These are phyloP conservation scores for Acleris literana DNA, from an alignment of 2,888 invertebrate species.

Conservation along the genomic window DNA sequence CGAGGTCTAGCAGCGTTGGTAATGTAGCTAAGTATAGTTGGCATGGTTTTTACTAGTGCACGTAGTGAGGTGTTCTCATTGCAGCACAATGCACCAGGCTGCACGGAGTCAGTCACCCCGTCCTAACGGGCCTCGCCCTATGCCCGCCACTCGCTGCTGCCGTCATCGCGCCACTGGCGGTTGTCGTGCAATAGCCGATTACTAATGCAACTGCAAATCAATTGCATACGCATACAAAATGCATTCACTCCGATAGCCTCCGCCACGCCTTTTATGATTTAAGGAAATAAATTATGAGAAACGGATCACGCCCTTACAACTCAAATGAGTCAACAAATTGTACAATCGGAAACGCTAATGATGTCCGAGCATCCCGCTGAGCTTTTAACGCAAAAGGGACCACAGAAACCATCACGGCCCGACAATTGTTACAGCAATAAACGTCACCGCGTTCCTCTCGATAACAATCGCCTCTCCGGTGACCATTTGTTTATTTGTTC, in stretches of 20 bases:
- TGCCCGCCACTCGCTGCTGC: slow-evolving; percentile 60
- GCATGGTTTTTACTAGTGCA: slow-evolving; percentile 70
- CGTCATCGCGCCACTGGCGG: slow-evolving; percentile 66
- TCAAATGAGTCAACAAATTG: slow-evolving; percentile 25
- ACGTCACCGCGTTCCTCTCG: slow-evolving; percentile 38
- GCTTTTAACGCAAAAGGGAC: slow-evolving; percentile 55
- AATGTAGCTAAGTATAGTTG: slow-evolving; percentile 54
- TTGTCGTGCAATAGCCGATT: slow-evolving; percentile 71
- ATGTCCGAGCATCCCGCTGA: slow-evolving; percentile 63
- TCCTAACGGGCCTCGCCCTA: slow-evolving; percentile 81
- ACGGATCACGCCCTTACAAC: slow-evolving; percentile 31
- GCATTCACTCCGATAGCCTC: slow-evolving; percentile 51
- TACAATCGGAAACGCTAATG: slow-evolving; percentile 46
- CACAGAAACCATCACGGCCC: slow-evolving; percentile 45
- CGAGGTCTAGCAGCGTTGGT: slow-evolving; percentile 52
- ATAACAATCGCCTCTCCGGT: slow-evolving; percentile 37
- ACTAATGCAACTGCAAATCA: slow-evolving; percentile 70
- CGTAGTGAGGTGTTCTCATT: slow-evolving; percentile 78
- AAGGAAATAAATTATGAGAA: slow-evolving; percentile 35
- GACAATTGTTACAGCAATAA: slow-evolving; percentile 45
- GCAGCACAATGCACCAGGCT: slow-evolving; percentile 83
- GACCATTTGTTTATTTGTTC: slow-evolving; percentile 37
- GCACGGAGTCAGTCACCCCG: slow-evolving; percentile 81
- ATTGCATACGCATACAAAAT: slow-evolving; percentile 63
- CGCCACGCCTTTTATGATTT: slow-evolving; percentile 45